Percentiles rank a stretch among this genome's conserved stretches.
These are phyloP conservation scores for Epinotia demarniana DNA, from an alignment of 2,888 invertebrate genomes.

Conservation along the genomic window DNA sequence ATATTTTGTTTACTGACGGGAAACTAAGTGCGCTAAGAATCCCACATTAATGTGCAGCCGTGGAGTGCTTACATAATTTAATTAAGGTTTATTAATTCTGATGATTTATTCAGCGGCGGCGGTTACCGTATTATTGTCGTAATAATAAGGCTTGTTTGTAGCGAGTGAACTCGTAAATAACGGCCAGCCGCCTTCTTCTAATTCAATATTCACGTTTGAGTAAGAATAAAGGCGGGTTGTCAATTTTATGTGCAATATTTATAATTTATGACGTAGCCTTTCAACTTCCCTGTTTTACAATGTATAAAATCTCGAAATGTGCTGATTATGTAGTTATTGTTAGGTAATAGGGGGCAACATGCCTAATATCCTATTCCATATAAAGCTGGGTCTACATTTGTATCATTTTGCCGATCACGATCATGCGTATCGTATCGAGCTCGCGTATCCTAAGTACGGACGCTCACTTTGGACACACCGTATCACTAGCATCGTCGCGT, in stretches of 20 bases:
- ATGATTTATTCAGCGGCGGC: conserved; percentile 33
- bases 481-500: too few species aligned
- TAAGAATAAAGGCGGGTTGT: conserved; percentile 22
- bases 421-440: too few species aligned
- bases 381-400: too few species aligned
- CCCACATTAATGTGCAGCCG: conserved; percentile 21
- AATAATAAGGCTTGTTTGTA: conserved; percentile 37
- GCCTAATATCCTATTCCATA: neutral
- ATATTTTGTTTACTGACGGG: conserved; percentile 3
- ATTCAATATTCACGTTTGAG: conserved; percentile 23
- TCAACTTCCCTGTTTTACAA: neutral
- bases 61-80: conserved; percentile 39
- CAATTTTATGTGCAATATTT: conserved; percentile 12
- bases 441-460: too few species aligned
- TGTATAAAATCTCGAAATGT: neutral
- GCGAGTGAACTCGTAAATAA: conserved; percentile 34
- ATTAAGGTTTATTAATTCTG: conserved; percentile 41
- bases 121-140: conserved; percentile 38
- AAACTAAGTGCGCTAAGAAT: conserved; percentile 10
- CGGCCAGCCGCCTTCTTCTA: conserved; percentile 4
- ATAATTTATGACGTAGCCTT: neutral
- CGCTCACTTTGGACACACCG: too few species aligned
- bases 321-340: neutral
- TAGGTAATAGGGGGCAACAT: neutral
- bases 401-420: too few species aligned